A percentile compares a stretch with the other conserved stretches of the same genome.
Conservation (phyloP, 2,888 invertebrate genomes). For the Gari tellinella region DNA sequence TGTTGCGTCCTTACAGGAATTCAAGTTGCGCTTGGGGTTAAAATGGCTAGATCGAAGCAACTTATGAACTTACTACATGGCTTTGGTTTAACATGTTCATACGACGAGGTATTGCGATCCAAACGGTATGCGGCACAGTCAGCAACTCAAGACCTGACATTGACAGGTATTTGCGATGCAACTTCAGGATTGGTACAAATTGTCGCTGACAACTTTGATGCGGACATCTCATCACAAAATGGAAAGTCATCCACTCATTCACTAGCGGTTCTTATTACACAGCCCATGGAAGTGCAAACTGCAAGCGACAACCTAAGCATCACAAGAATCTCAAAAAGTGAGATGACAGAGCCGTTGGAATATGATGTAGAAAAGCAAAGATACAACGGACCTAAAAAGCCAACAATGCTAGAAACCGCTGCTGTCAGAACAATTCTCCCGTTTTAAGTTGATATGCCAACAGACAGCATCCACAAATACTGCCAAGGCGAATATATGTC, state of each 20-base stretch:
- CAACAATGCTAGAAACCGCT: constrained; percentile 10
- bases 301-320: not conserved
- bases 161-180: constrained; percentile 7
- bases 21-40: not conserved
- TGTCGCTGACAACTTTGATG: constrained; percentile 30
- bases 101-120: too few species aligned
- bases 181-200: constrained; percentile 2
- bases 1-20: not conserved
- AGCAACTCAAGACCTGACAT: not conserved
- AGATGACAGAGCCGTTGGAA: constrained; percentile 13
- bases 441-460: too few species aligned
- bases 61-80: not conserved
- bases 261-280: constrained; percentile 26
- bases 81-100: constrained; percentile 13
- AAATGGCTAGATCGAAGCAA: not conserved
- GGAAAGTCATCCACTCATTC: constrained; percentile 36
- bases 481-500: too few species aligned
- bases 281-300: too few species aligned
- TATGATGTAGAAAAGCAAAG: constrained; percentile 1
- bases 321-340: constrained; percentile 3
- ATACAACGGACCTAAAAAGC: constrained; percentile 24
- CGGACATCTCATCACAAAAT: constrained; percentile 34
- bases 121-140: constrained; percentile 28
- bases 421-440: constrained; percentile 16
- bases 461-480: too few species aligned